phyloP scores from a whole-genome alignment of 2,797 vertebrate genomes.

The Sebastes goodei region DNA sequence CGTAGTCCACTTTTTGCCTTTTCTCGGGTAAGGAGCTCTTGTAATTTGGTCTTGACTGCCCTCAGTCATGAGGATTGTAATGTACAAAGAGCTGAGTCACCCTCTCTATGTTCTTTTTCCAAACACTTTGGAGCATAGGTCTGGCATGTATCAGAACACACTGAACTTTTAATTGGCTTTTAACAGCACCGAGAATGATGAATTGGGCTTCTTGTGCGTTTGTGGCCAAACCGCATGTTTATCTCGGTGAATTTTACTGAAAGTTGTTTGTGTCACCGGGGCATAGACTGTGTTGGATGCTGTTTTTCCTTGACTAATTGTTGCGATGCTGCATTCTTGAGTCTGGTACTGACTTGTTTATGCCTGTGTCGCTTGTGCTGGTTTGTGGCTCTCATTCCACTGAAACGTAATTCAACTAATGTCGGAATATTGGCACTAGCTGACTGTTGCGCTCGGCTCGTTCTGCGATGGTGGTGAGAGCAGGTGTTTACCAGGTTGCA shows the following conservation, averaged over 20 bases:
- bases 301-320: slow-evolving; percentile 34
- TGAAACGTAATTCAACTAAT: slow-evolving; percentile 6
- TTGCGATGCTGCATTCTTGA: slow-evolving; percentile 42
- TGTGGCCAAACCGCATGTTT: background rate
- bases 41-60: background rate
- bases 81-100: background rate
- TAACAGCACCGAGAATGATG: background rate
- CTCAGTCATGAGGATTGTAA: background rate
- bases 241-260: background rate
- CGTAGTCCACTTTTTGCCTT: background rate
- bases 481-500: slow-evolving; percentile 3
- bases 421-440: slow-evolving; percentile 8
- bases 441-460: background rate
- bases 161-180: background rate
- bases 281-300: background rate
- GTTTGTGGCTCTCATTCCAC: slow-evolving; percentile 12
- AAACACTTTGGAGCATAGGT: background rate
- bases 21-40: background rate
- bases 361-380: slow-evolving; percentile 7
- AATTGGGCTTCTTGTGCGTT: background rate
- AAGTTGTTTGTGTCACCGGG: slow-evolving; percentile 1
- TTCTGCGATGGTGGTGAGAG: slow-evolving; percentile 1
- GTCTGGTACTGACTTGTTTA: slow-evolving; percentile 39
- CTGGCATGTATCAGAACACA: background rate
- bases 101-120: background rate